Percentiles rank a stretch among this genome's conserved stretches.
Conservation (phyloP, 2,797 vertebrate genomes). For the Craterocephalus amniculus region DNA sequence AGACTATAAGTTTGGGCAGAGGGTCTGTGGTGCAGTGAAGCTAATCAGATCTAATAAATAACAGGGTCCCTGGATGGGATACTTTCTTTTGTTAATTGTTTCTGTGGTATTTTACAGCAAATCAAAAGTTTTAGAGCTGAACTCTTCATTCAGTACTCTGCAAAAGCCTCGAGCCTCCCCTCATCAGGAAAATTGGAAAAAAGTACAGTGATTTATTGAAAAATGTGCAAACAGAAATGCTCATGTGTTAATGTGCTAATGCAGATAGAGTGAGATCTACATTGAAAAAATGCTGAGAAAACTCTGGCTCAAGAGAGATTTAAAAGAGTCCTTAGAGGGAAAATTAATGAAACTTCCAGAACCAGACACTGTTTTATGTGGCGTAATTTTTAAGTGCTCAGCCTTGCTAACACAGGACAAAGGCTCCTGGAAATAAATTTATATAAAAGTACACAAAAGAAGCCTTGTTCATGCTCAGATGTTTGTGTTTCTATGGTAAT, state of each 20-base stretch:
- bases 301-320: not conserved
- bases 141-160: conserved; percentile 2
- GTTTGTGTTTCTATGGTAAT: conserved; percentile 57
- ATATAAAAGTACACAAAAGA: not conserved
- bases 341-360: not conserved
- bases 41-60: conserved; percentile 65
- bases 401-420: not conserved
- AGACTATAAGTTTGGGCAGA: conserved; percentile 29
- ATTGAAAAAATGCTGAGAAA: not conserved
- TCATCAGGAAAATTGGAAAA: not conserved
- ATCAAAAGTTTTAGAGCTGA: conserved; percentile 9
- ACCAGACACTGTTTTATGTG: conserved; percentile 6
- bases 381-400: not conserved
- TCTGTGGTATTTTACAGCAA: conserved; percentile 16
- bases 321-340: not conserved
- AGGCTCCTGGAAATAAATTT: not conserved
- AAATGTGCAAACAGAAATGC: not conserved
- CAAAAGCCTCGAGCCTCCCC: not conserved
- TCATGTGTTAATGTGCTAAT: not conserved
- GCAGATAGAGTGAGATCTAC: not conserved
- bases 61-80: conserved; percentile 48
- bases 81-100: conserved; percentile 56
- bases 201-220: not conserved
- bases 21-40: conserved; percentile 20
- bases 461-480: conserved; percentile 8